Percentiles rank a stretch among this genome's conserved stretches.
Conservation (phyloP, 2,797 vertebrate genomes). For the Capromys pilorides region DNA sequence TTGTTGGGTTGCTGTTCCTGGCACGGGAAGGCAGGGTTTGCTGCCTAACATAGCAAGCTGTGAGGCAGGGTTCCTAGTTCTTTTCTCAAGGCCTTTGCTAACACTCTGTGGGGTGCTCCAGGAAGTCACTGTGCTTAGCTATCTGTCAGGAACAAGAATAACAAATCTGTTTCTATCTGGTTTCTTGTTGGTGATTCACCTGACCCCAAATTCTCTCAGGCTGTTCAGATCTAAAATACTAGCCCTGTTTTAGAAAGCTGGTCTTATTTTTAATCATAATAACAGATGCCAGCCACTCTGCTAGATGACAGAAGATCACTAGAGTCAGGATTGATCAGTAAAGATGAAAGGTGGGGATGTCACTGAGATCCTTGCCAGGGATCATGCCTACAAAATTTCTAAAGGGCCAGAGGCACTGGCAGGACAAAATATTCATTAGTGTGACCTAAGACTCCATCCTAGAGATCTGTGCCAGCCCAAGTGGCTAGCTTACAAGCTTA, state of each 20-base stretch:
- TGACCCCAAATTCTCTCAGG: constrained; percentile 18
- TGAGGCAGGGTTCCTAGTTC: constrained; percentile 14
- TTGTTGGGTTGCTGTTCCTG: constrained; percentile 65
- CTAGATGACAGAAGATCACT: background rate
- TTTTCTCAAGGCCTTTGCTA: constrained; percentile 62
- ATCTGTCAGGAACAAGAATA: constrained; percentile 61
- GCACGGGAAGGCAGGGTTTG: constrained; percentile 30
- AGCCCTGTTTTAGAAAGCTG: constrained; percentile 20
- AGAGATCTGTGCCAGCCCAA: background rate
- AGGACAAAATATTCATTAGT: background rate
- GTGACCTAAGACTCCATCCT: background rate
- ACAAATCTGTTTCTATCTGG: constrained; percentile 58
- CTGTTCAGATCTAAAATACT: constrained; percentile 45
- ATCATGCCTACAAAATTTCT: background rate
- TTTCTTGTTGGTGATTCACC: constrained; percentile 39
- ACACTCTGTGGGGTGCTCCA: constrained; percentile 38
- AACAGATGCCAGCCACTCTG: background rate
- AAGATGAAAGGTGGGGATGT: background rate
- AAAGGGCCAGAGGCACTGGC: background rate
- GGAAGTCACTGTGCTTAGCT: constrained; percentile 59
- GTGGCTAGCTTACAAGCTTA: background rate
- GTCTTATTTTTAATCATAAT: background rate
- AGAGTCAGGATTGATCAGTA: background rate
- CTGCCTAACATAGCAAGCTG: constrained; percentile 71
- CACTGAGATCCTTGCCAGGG: background rate